Conservation (phyloP, 2,113 vertebrate species). For the Haemorhous mexicanus region DNA sequence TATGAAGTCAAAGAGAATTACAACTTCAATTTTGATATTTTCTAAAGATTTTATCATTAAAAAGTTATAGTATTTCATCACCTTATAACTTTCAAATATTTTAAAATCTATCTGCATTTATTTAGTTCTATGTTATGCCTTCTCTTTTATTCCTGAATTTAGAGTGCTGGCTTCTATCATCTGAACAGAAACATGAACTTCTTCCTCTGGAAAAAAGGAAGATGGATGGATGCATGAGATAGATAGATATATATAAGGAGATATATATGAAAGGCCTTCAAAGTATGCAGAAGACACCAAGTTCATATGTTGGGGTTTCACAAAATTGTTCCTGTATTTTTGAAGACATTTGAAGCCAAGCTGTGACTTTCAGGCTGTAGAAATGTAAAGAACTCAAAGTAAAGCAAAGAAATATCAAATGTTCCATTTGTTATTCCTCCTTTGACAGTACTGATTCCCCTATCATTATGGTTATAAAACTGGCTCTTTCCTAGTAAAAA, state of each 20-base stretch:
- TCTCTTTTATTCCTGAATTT: neutral
- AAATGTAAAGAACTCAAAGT: neutral
- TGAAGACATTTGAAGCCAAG: neutral
- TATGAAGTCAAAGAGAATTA: neutral
- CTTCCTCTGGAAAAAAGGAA: neutral
- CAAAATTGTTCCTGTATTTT: neutral
- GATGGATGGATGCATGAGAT: neutral
- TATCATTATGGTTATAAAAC: neutral
- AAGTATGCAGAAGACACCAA: neutral
- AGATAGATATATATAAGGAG: neutral
- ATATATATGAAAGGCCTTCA: neutral
- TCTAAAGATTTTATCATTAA: neutral
- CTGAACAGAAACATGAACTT: neutral
- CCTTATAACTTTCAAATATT: neutral
- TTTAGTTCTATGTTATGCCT: neutral
- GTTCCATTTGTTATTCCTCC: neutral
- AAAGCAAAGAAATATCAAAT: neutral
- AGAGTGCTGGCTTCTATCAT: neutral
- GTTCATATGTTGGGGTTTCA: neutral
- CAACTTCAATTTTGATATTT: neutral
- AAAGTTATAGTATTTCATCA: neutral
- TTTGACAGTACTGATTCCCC: neutral
- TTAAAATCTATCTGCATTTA: neutral
- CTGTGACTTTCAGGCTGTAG: neutral
- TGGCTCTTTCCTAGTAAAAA: neutral